These are phyloP conservation scores for Diaphora mendica DNA, from an alignment of 2,888 invertebrate genomes.

Conservation along the genomic window DNA sequence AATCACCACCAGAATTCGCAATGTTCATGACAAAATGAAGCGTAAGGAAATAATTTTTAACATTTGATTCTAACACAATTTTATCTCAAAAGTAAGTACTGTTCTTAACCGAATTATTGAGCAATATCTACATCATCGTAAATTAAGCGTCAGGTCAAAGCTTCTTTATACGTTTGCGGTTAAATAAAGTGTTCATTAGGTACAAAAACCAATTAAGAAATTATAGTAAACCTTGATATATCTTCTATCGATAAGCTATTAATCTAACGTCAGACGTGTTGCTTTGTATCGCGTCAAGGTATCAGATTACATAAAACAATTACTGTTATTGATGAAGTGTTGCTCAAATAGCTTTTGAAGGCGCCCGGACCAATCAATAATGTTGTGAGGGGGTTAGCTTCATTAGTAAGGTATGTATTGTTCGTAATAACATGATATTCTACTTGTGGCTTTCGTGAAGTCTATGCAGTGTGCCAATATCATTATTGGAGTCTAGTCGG, in stretches of 20 bases:
- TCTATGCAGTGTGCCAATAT: background rate
- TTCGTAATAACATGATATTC: constrained; percentile 2
- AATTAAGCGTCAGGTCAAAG: background rate
- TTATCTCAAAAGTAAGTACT: too few species aligned
- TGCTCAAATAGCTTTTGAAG: constrained; percentile 46
- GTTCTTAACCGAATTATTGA: background rate
- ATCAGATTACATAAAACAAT: constrained; percentile 49
- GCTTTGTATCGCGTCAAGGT: constrained; percentile 32
- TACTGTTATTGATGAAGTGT: constrained; percentile 47
- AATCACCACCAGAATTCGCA: too few species aligned
- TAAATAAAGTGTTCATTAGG: background rate
- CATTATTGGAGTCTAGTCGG: background rate
- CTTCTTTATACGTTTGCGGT: background rate
- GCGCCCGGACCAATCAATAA: constrained; percentile 39
- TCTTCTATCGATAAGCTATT: constrained; percentile 33
- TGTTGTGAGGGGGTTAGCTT: constrained; percentile 9
- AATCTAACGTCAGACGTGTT: constrained; percentile 34
- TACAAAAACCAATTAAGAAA: constrained; percentile 1
- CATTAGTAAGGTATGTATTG: constrained; percentile 2
- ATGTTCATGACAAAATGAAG: too few species aligned
- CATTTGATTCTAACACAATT: too few species aligned
- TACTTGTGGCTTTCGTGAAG: background rate
- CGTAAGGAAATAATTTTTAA: too few species aligned
- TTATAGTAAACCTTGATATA: constrained; percentile 23
- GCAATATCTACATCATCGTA: background rate